Evolutionary conservation across 1,140 invertebrate species (phyloP).

Genomic region (Drosophila sucinea): DNA sequence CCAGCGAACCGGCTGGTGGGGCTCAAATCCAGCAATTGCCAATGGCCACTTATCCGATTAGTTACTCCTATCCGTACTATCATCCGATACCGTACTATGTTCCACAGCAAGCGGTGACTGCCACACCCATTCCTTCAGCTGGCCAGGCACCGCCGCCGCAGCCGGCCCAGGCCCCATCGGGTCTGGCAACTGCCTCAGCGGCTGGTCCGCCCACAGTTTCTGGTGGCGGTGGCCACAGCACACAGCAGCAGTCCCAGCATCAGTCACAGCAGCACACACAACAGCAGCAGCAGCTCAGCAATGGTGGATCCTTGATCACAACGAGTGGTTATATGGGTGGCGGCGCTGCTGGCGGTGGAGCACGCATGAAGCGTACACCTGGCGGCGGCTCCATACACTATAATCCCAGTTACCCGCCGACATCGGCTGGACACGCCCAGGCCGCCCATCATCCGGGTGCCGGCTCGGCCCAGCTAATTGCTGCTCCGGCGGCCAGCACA

Average conservation of each 20-base stretch:
- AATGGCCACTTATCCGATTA: conserved; percentile 79
- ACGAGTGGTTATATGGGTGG: conserved; percentile 22
- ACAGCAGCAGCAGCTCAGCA: conserved; percentile 27
- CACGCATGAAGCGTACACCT: conserved; percentile 72
- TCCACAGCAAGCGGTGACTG: conserved; percentile 62
- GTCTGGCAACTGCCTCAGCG: conserved; percentile 52
- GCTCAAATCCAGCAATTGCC: conserved; percentile 79
- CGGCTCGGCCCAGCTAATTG: conserved; percentile 53
- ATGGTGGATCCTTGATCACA: conserved; percentile 34
- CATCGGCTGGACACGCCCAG: conserved; percentile 41
- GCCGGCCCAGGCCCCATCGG: conserved; percentile 52
- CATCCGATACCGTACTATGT: conserved; percentile 82
- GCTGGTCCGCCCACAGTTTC: conserved; percentile 67
- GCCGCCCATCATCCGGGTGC: conserved; percentile 60
- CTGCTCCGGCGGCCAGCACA: conserved; percentile 53
- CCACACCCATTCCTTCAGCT: conserved; percentile 52
- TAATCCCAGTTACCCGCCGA: conserved; percentile 61
- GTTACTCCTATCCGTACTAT: conserved; percentile 80
- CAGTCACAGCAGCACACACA: conserved; percentile 33
- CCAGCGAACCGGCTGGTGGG: conserved; percentile 71
- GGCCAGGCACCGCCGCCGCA: conserved; percentile 36
- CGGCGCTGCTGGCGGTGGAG: conserved; percentile 35
- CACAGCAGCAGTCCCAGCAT: conserved; percentile 43
- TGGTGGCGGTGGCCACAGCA: conserved; percentile 12
- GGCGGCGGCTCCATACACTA: conserved; percentile 71